Evolutionary conservation across 64 coral and sea anemone species (phyloP).

Genomic region (Dendronephthya gigantea): DNA sequence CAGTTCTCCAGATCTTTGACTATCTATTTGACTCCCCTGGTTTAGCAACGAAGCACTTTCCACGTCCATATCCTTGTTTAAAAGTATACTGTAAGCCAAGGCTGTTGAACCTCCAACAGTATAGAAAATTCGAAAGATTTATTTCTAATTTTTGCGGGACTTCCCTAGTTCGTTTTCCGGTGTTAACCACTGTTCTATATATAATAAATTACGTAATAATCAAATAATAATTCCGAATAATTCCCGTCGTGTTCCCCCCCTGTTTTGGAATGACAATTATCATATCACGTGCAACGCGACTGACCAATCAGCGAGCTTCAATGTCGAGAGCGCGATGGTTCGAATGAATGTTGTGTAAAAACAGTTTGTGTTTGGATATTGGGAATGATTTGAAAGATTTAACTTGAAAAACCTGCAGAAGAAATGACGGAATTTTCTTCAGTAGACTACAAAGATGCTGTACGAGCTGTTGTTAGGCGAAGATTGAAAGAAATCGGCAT

Average conservation of each 20-base stretch:
- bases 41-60: no score
- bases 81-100: no score
- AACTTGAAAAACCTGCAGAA: background rate
- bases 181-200: no score
- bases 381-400: background rate
- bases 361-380: background rate
- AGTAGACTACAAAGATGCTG: conserved; percentile 88
- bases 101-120: no score
- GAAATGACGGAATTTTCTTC: conserved; percentile 79
- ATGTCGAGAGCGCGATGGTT: background rate
- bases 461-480: conserved; percentile 67
- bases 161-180: no score
- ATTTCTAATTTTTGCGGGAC: no score
- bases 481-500: conserved; percentile 71
- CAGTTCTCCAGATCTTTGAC: background rate
- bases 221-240: no score
- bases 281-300: background rate
- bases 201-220: no score
- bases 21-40: background rate
- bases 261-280: background rate
- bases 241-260: no score
- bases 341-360: background rate
- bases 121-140: no score
- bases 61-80: no score
- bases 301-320: background rate